phyloP scores from a whole-genome alignment of 2,797 vertebrate species.

The Graptemys geographica region DNA sequence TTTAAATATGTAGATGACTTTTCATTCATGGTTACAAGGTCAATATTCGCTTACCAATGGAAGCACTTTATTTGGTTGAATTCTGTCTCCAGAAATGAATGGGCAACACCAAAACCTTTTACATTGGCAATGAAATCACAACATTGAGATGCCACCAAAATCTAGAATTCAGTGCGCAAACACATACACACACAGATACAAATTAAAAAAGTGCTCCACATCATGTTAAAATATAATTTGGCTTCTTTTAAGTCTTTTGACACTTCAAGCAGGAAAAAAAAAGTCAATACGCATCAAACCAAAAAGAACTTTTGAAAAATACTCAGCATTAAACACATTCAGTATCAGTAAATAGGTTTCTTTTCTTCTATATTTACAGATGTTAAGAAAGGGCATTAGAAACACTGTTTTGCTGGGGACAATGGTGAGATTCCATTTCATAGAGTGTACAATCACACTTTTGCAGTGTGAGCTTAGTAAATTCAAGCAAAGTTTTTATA shows the following conservation, averaged over 20 bases:
- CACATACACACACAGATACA: conserved; percentile 51
- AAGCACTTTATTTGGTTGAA: conserved; percentile 81
- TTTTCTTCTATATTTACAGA: conserved; percentile 70
- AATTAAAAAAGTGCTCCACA: conserved; percentile 71
- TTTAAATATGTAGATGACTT: conserved; percentile 68
- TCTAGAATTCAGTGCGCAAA: conserved; percentile 70
- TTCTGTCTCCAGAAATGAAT: conserved; percentile 78
- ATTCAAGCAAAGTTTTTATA: conserved; percentile 63
- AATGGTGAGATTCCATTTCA: not conserved
- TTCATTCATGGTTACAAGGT: conserved; percentile 66
- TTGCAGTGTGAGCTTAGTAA: conserved; percentile 34
- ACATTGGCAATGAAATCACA: conserved; percentile 54
- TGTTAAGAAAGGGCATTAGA: conserved; percentile 66
- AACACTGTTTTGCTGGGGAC: conserved; percentile 41
- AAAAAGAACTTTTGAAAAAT: conserved; percentile 68
- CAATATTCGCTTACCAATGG: conserved; percentile 73
- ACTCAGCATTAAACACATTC: conserved; percentile 62
- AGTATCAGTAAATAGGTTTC: conserved; percentile 63
- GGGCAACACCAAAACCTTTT: conserved; percentile 67
- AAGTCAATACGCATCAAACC: conserved; percentile 55
- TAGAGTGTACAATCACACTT: not conserved
- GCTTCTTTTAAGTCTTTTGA: conserved; percentile 62
- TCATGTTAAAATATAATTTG: conserved; percentile 76
- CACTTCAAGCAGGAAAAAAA: conserved; percentile 66
- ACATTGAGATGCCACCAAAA: conserved; percentile 62